phyloP scores from a whole-genome alignment of 2,888 invertebrate genomes.

The Escarpia spicata region DNA sequence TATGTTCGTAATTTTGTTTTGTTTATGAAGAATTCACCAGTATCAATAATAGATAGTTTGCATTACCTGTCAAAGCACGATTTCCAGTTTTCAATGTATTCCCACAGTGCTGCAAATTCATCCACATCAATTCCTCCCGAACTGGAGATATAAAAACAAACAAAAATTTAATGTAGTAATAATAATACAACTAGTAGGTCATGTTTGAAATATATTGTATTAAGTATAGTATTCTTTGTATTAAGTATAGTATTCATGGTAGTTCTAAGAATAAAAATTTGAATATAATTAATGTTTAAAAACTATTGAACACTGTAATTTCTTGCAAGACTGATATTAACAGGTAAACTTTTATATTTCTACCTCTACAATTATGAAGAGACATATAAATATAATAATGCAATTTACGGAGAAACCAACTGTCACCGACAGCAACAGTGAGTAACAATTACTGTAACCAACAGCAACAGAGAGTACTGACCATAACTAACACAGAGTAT shows the following conservation, averaged over 20 bases:
- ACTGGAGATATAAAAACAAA: background rate
- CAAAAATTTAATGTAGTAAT: constrained; percentile 27
- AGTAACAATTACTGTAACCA: no score
- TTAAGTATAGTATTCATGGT: background rate
- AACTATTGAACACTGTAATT: background rate
- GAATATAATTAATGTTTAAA: background rate
- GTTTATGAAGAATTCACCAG: background rate
- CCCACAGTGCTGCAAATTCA: constrained; percentile 65
- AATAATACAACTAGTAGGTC: background rate
- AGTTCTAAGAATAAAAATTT: background rate
- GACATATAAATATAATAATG: background rate
- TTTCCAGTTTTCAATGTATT: constrained; percentile 66
- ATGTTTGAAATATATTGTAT: background rate
- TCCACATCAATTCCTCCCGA: constrained; percentile 62
- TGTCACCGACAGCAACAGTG: no score
- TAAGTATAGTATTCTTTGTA: background rate
- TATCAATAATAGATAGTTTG: background rate
- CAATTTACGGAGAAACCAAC: no score
- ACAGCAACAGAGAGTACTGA: no score
- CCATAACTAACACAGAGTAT: no score
- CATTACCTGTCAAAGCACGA: constrained; percentile 62
- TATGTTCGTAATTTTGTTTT: background rate
- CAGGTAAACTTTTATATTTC: no score
- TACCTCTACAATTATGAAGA: background rate
- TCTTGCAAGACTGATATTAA: no score